phyloP scores from a whole-genome alignment of 2,797 vertebrate species.

The Picus viridis region DNA sequence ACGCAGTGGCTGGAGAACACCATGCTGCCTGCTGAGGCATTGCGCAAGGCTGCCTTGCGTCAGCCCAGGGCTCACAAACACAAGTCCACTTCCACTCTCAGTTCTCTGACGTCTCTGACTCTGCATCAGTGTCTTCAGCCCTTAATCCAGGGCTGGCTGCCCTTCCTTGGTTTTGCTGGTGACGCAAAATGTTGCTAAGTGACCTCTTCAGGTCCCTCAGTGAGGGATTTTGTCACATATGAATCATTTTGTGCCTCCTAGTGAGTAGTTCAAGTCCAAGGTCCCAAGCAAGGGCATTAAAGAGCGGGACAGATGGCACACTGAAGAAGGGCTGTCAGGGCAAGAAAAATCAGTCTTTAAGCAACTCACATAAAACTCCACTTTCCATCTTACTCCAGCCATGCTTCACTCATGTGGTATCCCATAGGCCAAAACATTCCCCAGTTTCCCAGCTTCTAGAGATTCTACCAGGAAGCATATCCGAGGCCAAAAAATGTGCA shows the following conservation, averaged over 20 bases:
- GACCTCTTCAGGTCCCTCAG: background rate
- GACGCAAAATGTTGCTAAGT: rapidly evolving
- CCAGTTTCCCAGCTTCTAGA: background rate
- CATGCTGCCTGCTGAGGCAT: background rate
- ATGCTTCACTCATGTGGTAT: background rate
- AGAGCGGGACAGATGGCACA: background rate
- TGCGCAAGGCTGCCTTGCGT: background rate
- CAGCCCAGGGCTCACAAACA: background rate
- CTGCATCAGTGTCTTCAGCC: background rate
- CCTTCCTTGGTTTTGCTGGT: background rate
- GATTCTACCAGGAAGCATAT: background rate
- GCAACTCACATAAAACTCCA: background rate
- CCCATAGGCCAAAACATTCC: background rate
- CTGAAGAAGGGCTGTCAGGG: background rate
- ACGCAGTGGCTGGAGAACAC: background rate
- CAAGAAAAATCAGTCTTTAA: background rate
- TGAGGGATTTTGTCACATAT: background rate
- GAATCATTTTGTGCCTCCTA: background rate
- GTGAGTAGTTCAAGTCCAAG: background rate
- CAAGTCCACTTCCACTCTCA: background rate
- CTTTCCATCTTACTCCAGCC: background rate
- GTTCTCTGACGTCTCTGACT: background rate
- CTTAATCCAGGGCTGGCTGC: background rate
- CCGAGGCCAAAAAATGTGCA: background rate
- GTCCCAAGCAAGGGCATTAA: background rate